These are phyloP conservation scores for Cerceris rybyensis DNA, from an alignment of 2,888 invertebrate species.

Conservation along the genomic window DNA sequence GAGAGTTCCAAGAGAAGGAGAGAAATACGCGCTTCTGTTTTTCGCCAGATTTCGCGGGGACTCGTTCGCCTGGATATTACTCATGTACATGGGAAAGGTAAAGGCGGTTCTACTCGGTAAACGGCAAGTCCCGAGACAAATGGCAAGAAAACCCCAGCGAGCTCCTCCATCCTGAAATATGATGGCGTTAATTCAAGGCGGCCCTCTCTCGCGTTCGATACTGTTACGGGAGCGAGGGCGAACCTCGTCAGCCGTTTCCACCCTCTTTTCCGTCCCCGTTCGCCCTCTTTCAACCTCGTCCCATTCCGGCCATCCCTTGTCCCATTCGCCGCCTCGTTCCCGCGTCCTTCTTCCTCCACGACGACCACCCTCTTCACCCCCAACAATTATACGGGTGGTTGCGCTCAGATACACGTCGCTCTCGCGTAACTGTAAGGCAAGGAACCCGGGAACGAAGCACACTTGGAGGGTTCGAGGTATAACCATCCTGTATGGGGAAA, in stretches of 20 bases:
- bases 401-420: slow-evolving; percentile 79
- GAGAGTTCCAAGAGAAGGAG: neutral
- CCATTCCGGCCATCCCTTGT: slow-evolving; percentile 42
- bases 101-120: slow-evolving; percentile 45
- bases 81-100: slow-evolving; percentile 68
- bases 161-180: slow-evolving; percentile 78
- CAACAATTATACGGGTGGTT: slow-evolving; percentile 81
- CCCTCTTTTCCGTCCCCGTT: slow-evolving; percentile 63
- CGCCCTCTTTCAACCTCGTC: slow-evolving; percentile 68
- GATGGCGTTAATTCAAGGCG: slow-evolving; percentile 80
- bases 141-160: slow-evolving; percentile 72
- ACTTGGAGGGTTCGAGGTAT: slow-evolving; percentile 54
- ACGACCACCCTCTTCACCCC: slow-evolving; percentile 60
- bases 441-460: slow-evolving; percentile 63
- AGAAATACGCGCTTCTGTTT: slow-evolving; percentile 16
- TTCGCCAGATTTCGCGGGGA: slow-evolving; percentile 56
- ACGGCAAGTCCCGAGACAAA: slow-evolving; percentile 73
- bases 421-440: slow-evolving; percentile 78
- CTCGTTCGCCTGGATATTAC: slow-evolving; percentile 65
- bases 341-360: slow-evolving; percentile 51
- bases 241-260: slow-evolving; percentile 75
- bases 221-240: slow-evolving; percentile 46
- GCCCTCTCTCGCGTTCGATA: slow-evolving; percentile 72
- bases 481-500: slow-evolving; percentile 30
- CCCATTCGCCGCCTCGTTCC: slow-evolving; percentile 36